Evolutionary conservation across 30 jellyfish, hydroid and myxozoan species (phyloP).

Genomic region (Aurelia sp.): DNA sequence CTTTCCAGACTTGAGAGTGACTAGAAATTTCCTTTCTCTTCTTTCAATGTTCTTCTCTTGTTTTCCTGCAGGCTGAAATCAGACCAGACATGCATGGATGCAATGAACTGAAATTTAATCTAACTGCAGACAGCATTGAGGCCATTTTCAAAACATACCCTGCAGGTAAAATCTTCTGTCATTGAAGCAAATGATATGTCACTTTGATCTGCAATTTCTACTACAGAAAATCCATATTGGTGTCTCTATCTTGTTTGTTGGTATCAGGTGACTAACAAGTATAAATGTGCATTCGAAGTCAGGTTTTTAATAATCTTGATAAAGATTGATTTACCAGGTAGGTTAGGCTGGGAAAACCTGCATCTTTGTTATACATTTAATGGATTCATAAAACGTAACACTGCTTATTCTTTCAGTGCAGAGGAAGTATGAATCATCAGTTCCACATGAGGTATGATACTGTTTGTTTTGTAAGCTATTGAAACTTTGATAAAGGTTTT

Average conservation of each 20-base stretch:
- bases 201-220: no score
- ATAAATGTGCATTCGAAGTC: no score
- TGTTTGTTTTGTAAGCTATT: no score
- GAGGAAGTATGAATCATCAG: constrained; percentile 74
- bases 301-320: no score
- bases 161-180: constrained; percentile 63
- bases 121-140: constrained; percentile 95
- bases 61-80: constrained; percentile 78
- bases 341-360: no score
- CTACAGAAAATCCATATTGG: no score
- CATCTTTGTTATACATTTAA: neutral
- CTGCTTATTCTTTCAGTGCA: constrained; percentile 50
- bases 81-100: constrained; percentile 99
- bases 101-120: constrained; percentile 86
- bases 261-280: no score
- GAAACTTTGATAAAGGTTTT: no score
- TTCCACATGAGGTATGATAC: constrained; percentile 79
- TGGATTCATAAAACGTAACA: neutral
- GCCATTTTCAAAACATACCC: constrained; percentile 96
- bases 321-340: no score
- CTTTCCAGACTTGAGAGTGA: no score
- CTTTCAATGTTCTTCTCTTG: neutral
- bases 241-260: no score
- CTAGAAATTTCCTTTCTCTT: no score
- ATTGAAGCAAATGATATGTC: neutral